Base-by-base conservation (phyloP, 2,888 invertebrate species). In the Autographa gamma region DNA sequence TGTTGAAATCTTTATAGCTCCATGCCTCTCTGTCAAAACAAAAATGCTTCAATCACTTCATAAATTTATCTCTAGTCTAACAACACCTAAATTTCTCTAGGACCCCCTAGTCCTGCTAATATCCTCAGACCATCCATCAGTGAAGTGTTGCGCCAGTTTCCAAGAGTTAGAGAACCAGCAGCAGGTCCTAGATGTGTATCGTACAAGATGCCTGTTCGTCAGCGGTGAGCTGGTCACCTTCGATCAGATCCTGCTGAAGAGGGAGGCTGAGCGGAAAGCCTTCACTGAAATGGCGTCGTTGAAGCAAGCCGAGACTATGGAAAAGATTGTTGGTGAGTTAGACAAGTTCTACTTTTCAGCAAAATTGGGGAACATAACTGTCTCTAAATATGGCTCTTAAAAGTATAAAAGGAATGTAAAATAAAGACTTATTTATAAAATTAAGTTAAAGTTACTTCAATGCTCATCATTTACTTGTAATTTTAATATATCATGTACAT, bases 61-160 rank as follows among this genome's bases (percentile, higher is more conserved):
- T n/a, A n/a, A n/a, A n/a, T n/a, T n/a, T n/a, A n/a, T n/a, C 25
- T 25, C 25, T 25, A 25, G 5, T 54, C 19, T n/a, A 16, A 73
- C 41, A 41, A 48, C 60, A n/a, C 11, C 13, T 19, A 52, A 6
- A 38, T 52, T 19, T 68, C 69, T 71, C 7, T 81, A 96, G 96
- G 96, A 96, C 84, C 96, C 96, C 0, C 82, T 96, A 61, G 96
- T 96, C 2, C 86, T 93, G 3, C 87, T 96, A 0, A 96, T 96
- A 81, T 93, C 96, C 2, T 93, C 95, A 0, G 94, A 93, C 76
- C 96, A 96, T 80, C 96, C 96, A 0, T 90, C 94, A 1, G 92
- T 97, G 2, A 93, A 92, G 66, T 96, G 96, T 79, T 96, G 96
- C 82, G 87, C 95, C 5, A 96, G 91, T 65, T 96, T 96, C 72